Conservation (phyloP, 2,797 vertebrate species). For the Platyrinchus mystaceus region DNA sequence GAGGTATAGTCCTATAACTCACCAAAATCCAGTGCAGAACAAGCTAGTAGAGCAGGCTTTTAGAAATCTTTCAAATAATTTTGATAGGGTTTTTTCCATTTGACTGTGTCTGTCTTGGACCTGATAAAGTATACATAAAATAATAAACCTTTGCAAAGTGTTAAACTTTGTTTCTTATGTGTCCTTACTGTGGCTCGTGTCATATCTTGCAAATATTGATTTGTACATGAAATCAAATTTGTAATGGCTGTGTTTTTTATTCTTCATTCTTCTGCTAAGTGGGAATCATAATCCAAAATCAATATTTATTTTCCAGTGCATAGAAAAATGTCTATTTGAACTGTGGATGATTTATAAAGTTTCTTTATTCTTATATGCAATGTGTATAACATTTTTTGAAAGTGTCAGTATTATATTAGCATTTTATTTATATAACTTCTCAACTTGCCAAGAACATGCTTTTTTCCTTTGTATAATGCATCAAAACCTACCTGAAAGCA, state of each 20-base stretch:
- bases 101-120: neutral
- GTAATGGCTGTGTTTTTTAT: neutral
- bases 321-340: neutral
- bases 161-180: neutral
- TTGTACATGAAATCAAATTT: neutral
- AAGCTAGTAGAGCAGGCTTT: neutral
- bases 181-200: neutral
- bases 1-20: neutral
- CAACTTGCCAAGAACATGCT: neutral
- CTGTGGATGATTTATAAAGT: neutral
- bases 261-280: constrained; percentile 32
- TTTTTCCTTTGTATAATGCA: neutral
- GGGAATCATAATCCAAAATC: constrained; percentile 49
- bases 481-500: neutral
- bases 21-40: neutral
- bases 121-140: neutral
- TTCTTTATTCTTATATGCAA: neutral
- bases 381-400: neutral
- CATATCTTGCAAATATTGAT: constrained; percentile 13
- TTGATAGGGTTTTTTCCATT: neutral
- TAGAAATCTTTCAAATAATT: neutral
- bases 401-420: neutral
- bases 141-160: neutral
- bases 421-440: neutral
- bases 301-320: constrained; percentile 11